Evolutionary conservation across 2,888 invertebrate species (phyloP), one percentile per base, ranked within the genome.

Genomic region (Gisinianus flammeolus): DNA sequence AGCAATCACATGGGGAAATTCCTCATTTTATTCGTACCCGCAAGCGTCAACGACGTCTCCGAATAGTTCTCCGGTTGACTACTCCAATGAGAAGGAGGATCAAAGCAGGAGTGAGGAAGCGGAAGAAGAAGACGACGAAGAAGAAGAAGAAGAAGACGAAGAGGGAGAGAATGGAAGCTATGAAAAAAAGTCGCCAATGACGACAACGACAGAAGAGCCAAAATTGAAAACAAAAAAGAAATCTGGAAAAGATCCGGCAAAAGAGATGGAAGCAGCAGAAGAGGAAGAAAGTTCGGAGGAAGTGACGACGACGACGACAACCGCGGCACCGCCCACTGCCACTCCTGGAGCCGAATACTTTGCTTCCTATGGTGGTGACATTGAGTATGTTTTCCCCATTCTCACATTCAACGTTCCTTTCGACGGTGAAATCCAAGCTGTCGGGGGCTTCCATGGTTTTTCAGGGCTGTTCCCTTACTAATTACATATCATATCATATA

Each of bases 331-430:
- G n/a, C 12, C 75, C 8, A 19, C 28, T 16, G 19, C 67, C 0
- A 8, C 44, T 12, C 64, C 31, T 16, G 35, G 6, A n/a, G 75
- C 66, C 67, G 52, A 66, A 6, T 12, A 44, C 26, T 75, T 75
- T 54, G 35, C 75, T 19, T 75, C 75, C 54, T 75, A 75, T 30
- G 75, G 75, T n/a, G 75, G 75, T 2, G 75, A 75, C 52, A 75
- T 75, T 67, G 75, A 75, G n/a, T 75, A 75, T 24, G 28, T 66
- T 24, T 10, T 75, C 22, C 75, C 75, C 1, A 8, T 75, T 16
- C 8, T 75, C 10, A 31, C 66, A 22, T 75, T 75, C 22, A 67
- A n/a, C 10, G 44, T 75, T 19, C 75, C 75, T 6, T 75, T 66
- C 44, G 75, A 75, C 26, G 75, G 75, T 1, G 22, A 75, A 52